These are phyloP conservation scores for Ectemnius cavifrons DNA, from an alignment of 2,888 invertebrate species.

Conservation along the genomic window DNA sequence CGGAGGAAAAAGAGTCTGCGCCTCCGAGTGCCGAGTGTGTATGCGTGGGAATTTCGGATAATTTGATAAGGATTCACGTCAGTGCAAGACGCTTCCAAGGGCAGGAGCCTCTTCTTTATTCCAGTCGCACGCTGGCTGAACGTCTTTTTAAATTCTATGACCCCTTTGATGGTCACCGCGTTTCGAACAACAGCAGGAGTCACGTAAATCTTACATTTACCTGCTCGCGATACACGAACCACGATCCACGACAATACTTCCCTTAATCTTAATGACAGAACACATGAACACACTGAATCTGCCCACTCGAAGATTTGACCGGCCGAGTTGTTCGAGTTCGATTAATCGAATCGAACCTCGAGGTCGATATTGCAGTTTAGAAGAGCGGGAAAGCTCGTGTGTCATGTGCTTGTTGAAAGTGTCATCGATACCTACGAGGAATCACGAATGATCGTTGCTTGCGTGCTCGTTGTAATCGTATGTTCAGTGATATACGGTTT, in stretches of 20 bases:
- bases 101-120: constrained; percentile 47
- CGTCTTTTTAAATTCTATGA: constrained; percentile 51
- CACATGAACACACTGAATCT: too few relatives aligned
- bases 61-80: constrained; percentile 60
- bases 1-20: constrained; percentile 15
- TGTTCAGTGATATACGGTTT: neutral
- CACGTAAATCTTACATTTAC: constrained; percentile 51
- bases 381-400: constrained; percentile 11
- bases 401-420: neutral
- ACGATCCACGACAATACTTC: too few relatives aligned
- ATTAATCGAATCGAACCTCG: too few relatives aligned
- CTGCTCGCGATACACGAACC: constrained; percentile 35
- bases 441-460: constrained; percentile 37
- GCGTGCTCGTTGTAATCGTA: constrained; percentile 26
- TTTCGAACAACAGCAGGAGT: constrained; percentile 41
- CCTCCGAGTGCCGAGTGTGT: constrained; percentile 1
- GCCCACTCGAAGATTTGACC: too few relatives aligned
- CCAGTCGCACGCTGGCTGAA: constrained; percentile 49
- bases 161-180: constrained; percentile 54
- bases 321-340: too few relatives aligned
- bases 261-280: too few relatives aligned
- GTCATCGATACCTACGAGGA: neutral
- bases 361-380: neutral
- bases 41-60: constrained; percentile 62
- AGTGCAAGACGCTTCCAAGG: constrained; percentile 36